Evolutionary conservation across 2,113 vertebrate species (phyloP).

Genomic region (Budorcas taxicolor): DNA sequence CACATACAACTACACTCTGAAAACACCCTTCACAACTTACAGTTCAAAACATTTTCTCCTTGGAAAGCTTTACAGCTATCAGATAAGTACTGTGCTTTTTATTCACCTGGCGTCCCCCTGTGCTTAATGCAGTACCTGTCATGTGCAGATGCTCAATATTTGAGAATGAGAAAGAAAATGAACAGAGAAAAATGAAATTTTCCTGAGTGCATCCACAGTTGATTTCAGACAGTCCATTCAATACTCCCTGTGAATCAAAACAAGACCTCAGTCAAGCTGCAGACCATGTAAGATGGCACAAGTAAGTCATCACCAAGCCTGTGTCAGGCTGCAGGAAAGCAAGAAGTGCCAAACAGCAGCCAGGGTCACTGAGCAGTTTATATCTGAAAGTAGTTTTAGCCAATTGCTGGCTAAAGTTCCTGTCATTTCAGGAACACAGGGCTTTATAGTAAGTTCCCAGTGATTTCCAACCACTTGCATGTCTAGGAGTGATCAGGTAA

Average conservation of each 20-base stretch:
- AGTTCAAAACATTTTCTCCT: not conserved
- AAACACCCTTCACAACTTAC: not conserved
- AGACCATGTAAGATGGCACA: not conserved
- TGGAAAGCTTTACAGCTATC: not conserved
- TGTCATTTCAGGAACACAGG: not conserved
- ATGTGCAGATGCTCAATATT: not conserved
- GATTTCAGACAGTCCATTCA: not conserved
- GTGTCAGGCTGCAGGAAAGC: not conserved
- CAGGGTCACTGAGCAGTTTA: not conserved
- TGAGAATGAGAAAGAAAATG: not conserved
- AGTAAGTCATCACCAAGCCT: not conserved
- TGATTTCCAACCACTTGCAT: not conserved
- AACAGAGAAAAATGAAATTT: not conserved
- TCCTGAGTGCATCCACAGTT: not conserved
- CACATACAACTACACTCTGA: not conserved
- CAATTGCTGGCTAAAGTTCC: not conserved
- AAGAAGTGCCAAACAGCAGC: not conserved
- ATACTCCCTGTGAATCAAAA: not conserved
- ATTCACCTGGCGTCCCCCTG: not conserved
- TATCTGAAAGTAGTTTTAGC: not conserved
- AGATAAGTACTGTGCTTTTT: not conserved
- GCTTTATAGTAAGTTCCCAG: not conserved
- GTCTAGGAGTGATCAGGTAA: not conserved
- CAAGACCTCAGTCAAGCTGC: not conserved
- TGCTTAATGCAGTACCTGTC: not conserved